phyloP scores from a whole-genome alignment of 2,113 vertebrate genomes.

The Verasper variegatus region DNA sequence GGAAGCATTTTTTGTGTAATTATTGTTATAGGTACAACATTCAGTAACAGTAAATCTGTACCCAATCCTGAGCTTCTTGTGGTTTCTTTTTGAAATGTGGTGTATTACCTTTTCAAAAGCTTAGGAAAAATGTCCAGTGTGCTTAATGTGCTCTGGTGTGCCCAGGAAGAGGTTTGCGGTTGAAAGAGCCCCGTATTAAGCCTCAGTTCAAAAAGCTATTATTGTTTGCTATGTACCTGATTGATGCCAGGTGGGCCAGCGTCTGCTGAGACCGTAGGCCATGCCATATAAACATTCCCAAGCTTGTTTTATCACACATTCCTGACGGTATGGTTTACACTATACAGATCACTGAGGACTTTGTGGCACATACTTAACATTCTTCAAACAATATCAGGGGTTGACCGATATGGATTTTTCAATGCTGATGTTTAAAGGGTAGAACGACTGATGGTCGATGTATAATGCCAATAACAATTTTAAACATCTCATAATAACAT shows the following conservation, averaged over 20 bases:
- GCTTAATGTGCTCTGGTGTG: constrained; percentile 12
- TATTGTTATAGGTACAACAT: not conserved
- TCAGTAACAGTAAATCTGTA: not conserved
- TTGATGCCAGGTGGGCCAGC: constrained; percentile 55
- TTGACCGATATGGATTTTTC: not conserved
- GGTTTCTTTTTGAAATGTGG: constrained; percentile 28
- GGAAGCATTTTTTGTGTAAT: not conserved
- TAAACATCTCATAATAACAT: too few species aligned
- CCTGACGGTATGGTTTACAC: constrained; percentile 21
- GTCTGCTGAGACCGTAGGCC: not conserved
- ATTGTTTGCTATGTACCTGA: constrained; percentile 39
- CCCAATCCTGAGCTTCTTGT: not conserved
- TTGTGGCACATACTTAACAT: constrained; percentile 10
- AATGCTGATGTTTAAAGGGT: not conserved
- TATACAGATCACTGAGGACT: not conserved
- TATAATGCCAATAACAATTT: not conserved
- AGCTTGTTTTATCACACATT: constrained; percentile 22
- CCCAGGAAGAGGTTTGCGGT: constrained; percentile 10
- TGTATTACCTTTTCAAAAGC: not conserved
- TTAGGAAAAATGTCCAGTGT: constrained; percentile 20
- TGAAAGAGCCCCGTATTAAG: constrained; percentile 8
- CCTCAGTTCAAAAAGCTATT: constrained; percentile 57
- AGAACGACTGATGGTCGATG: not conserved
- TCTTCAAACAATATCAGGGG: constrained; percentile 5
- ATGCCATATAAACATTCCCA: constrained; percentile 23